A percentile compares a stretch with the other conserved stretches of the same genome.
Evolutionary conservation across 2,113 vertebrate genomes (phyloP).

Genomic region (Amphilophus citrinellus): DNA sequence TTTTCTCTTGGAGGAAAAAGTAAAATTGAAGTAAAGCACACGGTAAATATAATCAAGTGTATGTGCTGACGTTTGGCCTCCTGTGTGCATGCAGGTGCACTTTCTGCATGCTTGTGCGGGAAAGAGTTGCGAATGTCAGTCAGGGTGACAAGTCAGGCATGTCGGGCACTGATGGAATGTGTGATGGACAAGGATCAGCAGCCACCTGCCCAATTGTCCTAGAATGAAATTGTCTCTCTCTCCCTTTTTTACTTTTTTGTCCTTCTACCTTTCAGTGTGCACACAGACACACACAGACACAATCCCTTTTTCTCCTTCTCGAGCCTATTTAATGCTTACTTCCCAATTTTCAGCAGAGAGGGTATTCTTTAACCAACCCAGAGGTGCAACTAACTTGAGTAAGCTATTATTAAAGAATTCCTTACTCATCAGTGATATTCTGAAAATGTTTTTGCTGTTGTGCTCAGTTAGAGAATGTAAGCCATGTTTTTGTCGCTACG

Average conservation of each 20-base stretch:
- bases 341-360: not conserved
- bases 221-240: slow-evolving; percentile 70
- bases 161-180: slow-evolving; percentile 79
- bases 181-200: slow-evolving; percentile 78
- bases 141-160: slow-evolving; percentile 78
- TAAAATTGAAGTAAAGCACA: not conserved
- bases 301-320: not conserved
- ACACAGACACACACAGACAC: not conserved
- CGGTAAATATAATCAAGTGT: not conserved
- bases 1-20: not conserved
- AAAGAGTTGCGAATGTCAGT: slow-evolving; percentile 63
- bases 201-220: slow-evolving; percentile 70
- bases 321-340: not conserved
- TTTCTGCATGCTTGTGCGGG: not conserved
- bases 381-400: not conserved
- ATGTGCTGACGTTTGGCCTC: not conserved
- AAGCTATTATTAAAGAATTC: not conserved
- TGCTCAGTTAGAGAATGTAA: not conserved
- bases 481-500: not conserved
- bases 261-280: not conserved
- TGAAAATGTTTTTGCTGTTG: not conserved
- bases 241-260: slow-evolving; percentile 1
- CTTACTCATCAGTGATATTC: too few species aligned
- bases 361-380: not conserved
- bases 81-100: slow-evolving; percentile 1